Evolutionary conservation across 2,888 invertebrate genomes (phyloP).

Genomic region (Altica lythri): DNA sequence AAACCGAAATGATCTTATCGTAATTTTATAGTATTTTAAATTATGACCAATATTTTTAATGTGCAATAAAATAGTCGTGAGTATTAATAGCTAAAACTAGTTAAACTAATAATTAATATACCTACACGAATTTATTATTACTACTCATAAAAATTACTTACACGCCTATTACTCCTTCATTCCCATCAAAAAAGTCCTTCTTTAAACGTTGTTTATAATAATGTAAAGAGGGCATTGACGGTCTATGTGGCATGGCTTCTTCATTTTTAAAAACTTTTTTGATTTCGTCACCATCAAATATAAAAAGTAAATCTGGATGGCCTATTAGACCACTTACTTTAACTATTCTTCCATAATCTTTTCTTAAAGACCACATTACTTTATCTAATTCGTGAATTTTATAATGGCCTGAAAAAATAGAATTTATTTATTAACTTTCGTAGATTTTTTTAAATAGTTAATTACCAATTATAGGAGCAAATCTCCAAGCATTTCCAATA

Average conservation of each 20-base stretch:
- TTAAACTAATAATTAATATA: too few relatives aligned
- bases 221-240: constrained; percentile 73
- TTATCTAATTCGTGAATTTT: constrained; percentile 64
- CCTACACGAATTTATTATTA: too few relatives aligned
- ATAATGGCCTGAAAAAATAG: constrained; percentile 58
- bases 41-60: too few relatives aligned
- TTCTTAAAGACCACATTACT: constrained; percentile 64
- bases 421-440: neutral
- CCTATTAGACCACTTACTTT: constrained; percentile 74
- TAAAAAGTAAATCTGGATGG: constrained; percentile 76
- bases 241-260: constrained; percentile 71
- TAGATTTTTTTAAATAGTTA: constrained; percentile 14
- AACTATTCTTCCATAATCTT: constrained; percentile 64
- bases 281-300: constrained; percentile 75
- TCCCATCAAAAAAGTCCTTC: constrained; percentile 72
- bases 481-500: constrained; percentile 81
- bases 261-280: constrained; percentile 71
- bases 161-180: constrained; percentile 76
- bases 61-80: too few relatives aligned
- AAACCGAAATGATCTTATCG: too few relatives aligned
- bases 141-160: too few relatives aligned
- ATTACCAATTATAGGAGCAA: constrained; percentile 70
- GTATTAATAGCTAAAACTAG: too few relatives aligned
- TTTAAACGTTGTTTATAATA: constrained; percentile 73
- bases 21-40: too few relatives aligned